Conservation (phyloP, 2,888 invertebrate species). For the Julus scandinavius region DNA sequence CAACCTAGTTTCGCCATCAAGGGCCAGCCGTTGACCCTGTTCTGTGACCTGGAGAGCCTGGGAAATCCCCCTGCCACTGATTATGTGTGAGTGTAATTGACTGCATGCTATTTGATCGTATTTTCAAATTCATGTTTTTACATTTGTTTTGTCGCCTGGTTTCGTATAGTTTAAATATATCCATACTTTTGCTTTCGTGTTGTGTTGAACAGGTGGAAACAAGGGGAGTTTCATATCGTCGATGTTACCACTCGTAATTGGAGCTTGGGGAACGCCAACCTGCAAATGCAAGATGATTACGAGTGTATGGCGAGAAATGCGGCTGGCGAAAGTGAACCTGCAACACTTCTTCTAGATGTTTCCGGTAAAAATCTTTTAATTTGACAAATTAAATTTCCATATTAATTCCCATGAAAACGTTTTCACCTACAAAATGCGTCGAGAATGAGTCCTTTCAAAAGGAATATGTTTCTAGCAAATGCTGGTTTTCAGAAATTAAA, state of each 20-base stretch:
- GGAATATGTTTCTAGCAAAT: no score
- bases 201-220: conserved; percentile 77
- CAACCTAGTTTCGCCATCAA: conserved; percentile 82
- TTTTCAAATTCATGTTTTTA: not conserved
- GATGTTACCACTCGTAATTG: conserved; percentile 81
- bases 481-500: no score
- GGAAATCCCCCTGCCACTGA: conserved; percentile 76
- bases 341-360: conserved; percentile 77
- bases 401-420: not conserved
- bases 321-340: conserved; percentile 80
- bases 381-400: not conserved
- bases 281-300: conserved; percentile 88
- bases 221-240: conserved; percentile 79
- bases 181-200: not conserved
- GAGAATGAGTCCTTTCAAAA: no score
- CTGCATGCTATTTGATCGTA: not conserved
- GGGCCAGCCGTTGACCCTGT: conserved; percentile 82
- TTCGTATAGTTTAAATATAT: not conserved
- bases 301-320: conserved; percentile 87
- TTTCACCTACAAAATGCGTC: not conserved
- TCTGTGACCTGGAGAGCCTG: conserved; percentile 82
- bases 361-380: conserved; percentile 68
- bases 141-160: no score
- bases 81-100: conserved; percentile 52
- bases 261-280: conserved; percentile 83